These are phyloP conservation scores for Dicaeum eximium DNA, from an alignment of 2,113 vertebrate species.

Conservation along the genomic window DNA sequence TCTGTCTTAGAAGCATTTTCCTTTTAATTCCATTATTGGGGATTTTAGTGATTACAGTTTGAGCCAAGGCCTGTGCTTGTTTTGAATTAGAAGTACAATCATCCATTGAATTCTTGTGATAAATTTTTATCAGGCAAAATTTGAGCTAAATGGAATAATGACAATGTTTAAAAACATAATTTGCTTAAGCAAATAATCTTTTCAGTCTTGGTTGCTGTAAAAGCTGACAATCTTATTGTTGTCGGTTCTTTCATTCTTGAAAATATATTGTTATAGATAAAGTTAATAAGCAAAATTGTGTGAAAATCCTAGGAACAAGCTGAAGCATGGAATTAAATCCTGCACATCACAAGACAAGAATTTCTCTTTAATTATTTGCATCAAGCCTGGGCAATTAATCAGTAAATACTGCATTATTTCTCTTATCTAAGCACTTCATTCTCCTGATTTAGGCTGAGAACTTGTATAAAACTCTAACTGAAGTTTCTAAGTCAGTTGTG, in stretches of 20 bases:
- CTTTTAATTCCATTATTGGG: neutral
- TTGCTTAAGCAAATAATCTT: neutral
- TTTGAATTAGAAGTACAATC: neutral
- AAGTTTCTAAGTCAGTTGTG: neutral
- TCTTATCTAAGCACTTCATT: neutral
- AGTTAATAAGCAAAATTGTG: neutral
- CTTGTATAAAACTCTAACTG: neutral
- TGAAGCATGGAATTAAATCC: neutral
- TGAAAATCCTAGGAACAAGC: neutral
- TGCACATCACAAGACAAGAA: neutral
- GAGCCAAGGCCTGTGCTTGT: neutral
- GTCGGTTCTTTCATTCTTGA: neutral
- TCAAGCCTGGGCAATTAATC: neutral
- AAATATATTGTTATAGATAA: neutral
- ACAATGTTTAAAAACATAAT: neutral
- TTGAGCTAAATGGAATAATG: neutral
- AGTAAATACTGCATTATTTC: neutral
- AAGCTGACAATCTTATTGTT: neutral
- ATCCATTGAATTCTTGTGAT: neutral
- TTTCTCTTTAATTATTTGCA: neutral
- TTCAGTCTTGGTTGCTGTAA: neutral
- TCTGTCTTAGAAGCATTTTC: neutral
- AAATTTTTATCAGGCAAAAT: neutral
- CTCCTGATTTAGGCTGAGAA: neutral
- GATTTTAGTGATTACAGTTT: neutral